A percentile compares a stretch with the other conserved stretches of the same genome.
phyloP scores from a whole-genome alignment of 1,140 invertebrate species.

The Dufourea novaeangliae region DNA sequence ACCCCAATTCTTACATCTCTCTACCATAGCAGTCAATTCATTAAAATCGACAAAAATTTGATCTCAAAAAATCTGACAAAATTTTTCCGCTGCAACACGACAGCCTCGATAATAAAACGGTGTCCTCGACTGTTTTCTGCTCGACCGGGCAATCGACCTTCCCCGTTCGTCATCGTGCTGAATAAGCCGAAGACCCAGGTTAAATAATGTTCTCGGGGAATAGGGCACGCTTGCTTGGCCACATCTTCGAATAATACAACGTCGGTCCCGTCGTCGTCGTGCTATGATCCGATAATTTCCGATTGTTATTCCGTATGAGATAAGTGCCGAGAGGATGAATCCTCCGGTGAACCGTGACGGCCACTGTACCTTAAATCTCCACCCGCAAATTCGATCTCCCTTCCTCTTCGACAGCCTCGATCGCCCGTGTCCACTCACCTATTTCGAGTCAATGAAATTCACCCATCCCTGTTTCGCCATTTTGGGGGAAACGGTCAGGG shows the following conservation, averaged over 20 bases:
- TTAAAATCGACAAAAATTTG: slow-evolving; percentile 1
- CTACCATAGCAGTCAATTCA: slow-evolving; percentile 6
- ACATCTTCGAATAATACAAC: slow-evolving; percentile 22
- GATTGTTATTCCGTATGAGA: slow-evolving; percentile 16
- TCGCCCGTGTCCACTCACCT: background rate
- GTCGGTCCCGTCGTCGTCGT: slow-evolving; percentile 1
- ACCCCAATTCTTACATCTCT: too few relatives aligned
- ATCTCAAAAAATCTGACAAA: too few relatives aligned
- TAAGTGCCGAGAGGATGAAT: background rate
- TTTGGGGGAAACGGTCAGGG: background rate
- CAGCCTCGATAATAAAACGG: slow-evolving; percentile 22
- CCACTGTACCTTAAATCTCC: background rate
- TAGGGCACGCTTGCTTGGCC: slow-evolving; percentile 19
- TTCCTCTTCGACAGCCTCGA: background rate
- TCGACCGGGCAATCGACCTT: slow-evolving; percentile 24
- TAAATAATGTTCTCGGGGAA: slow-evolving; percentile 48
- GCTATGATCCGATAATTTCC: slow-evolving; percentile 32
- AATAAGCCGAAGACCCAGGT: slow-evolving; percentile 55
- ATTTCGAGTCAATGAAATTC: slow-evolving; percentile 39
- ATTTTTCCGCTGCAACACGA: background rate
- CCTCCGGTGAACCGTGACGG: background rate
- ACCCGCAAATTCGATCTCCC: background rate
- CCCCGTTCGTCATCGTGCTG: slow-evolving; percentile 34
- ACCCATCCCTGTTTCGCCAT: background rate
- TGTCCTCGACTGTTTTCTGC: slow-evolving; percentile 12